Base-by-base conservation (phyloP, 2,113 vertebrate species). In the Hemibagrus wyckioides region DNA sequence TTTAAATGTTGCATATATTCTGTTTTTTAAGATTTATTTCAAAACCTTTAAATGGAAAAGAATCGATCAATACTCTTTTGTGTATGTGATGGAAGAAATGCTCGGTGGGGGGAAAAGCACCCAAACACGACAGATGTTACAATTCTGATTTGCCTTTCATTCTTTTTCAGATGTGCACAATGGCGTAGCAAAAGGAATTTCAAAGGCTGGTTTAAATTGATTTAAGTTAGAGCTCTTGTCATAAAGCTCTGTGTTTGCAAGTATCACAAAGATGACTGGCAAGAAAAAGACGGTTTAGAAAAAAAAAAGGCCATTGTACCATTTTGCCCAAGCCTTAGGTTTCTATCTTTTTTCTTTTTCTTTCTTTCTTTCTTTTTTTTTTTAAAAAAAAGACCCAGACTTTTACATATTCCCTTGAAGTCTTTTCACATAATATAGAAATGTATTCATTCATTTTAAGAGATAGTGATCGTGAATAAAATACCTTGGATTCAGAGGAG, bases 171-270 rank as follows among this genome's bases (percentile, higher is more conserved):
- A 91, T 90, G 89, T 82, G 89, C 89, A 95, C 95, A 95, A 95
- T 95, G 89, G 92, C 93, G 93, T 92, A 93, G 94, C 93, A 89
- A 94, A 96, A 95, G 92, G 93, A 91, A 93, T 94, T 95, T 94
- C 92, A 94, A 96, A 95, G 94, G 92, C 93, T 90, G 93, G 92
- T 94, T 94, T 94, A 95, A 94, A 95, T 94, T 95, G 93, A 95
- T 95, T 95, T 94, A 93, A 95, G 94, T 95, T 95, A 90, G 93
- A 94, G 86, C 92, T 90, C 93, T 94, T 94, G 93, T 95, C 92
- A 95, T 92, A 92, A 94, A 93, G 92, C 93, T 89, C 90, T 91
- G 92, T 94, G 92, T 94, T 95, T 94, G 92, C 94, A 94, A 95
- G 92, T 92, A 94, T 91, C 92, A 94, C 93, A 95, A 93, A 94